Evolutionary conservation across 1,140 invertebrate genomes (phyloP).

Genomic region (Hestina assimilis): DNA sequence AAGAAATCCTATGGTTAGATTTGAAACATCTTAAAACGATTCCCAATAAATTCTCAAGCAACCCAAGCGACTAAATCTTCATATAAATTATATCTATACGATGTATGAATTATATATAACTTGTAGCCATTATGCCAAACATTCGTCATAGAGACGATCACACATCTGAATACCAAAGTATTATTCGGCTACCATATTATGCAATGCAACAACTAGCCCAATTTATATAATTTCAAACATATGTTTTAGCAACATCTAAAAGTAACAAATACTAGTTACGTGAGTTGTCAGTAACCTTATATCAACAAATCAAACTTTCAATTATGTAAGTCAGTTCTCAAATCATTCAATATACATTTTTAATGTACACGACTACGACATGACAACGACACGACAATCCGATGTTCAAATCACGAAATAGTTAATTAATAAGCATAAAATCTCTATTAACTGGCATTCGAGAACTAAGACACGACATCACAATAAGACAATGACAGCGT

Average conservation of each 20-base stretch:
- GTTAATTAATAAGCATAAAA: not conserved
- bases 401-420: not conserved
- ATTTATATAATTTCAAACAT: not conserved
- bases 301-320: slow-evolving; percentile 43
- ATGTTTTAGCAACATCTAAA: slow-evolving; percentile 18
- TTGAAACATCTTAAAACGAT: too few species aligned
- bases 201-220: not conserved
- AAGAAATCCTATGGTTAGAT: too few species aligned
- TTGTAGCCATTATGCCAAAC: too few species aligned
- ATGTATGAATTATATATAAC: too few species aligned
- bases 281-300: slow-evolving; percentile 38
- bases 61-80: too few species aligned
- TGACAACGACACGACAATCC: not conserved
- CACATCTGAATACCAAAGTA: not conserved
- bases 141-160: too few species aligned
- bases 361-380: not conserved
- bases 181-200: slow-evolving; percentile 3
- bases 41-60: too few species aligned
- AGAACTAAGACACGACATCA: too few species aligned
- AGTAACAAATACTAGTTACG: slow-evolving; percentile 23
- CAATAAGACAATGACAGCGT: too few species aligned
- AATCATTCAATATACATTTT: slow-evolving; percentile 11
- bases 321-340: slow-evolving; percentile 44
- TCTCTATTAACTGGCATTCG: slow-evolving; percentile 1
- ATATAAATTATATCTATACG: too few species aligned